phyloP scores from a whole-genome alignment of 2,797 vertebrate genomes.

The Pseudochromis fuscus region DNA sequence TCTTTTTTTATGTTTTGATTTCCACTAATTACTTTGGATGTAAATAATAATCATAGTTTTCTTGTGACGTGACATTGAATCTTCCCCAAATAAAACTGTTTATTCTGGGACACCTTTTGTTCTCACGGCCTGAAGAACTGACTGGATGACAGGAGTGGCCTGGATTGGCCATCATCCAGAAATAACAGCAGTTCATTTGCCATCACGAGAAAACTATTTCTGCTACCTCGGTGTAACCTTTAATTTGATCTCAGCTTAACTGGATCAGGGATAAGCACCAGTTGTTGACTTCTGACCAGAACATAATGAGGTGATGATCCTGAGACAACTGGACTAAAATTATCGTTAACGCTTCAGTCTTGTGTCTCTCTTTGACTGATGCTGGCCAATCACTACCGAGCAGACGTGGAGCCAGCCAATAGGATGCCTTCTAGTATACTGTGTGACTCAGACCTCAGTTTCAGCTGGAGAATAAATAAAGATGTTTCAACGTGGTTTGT shows the following conservation, averaged over 20 bases:
- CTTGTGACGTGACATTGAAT: not conserved
- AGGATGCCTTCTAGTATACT: slow-evolving; percentile 38
- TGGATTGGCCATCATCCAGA: not conserved
- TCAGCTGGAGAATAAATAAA: slow-evolving; percentile 54
- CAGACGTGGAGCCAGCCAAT: slow-evolving; percentile 15
- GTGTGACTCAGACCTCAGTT: slow-evolving; percentile 29
- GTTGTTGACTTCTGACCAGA: slow-evolving; percentile 1
- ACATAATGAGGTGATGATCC: slow-evolving; percentile 9
- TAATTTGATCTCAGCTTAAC: slow-evolving; percentile 2
- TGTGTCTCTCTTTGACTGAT: not conserved
- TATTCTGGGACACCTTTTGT: slow-evolving; percentile 10
- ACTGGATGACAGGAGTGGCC: not conserved
- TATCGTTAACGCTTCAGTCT: not conserved
- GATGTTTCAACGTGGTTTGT: slow-evolving; percentile 30
- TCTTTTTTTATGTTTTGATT: not conserved
- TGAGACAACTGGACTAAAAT: slow-evolving; percentile 17
- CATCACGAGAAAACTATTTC: slow-evolving; percentile 23
- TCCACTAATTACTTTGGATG: not conserved
- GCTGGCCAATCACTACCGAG: not conserved
- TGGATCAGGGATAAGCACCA: not conserved
- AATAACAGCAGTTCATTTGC: slow-evolving; percentile 5
- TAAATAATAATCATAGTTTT: no score
- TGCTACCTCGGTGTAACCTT: not conserved
- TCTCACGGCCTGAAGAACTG: no score
- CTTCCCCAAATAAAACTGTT: not conserved